Percentiles rank a stretch among this genome's conserved stretches.
Conservation (phyloP, 2,888 invertebrate species). For the Caenorhabditis uteleia region DNA sequence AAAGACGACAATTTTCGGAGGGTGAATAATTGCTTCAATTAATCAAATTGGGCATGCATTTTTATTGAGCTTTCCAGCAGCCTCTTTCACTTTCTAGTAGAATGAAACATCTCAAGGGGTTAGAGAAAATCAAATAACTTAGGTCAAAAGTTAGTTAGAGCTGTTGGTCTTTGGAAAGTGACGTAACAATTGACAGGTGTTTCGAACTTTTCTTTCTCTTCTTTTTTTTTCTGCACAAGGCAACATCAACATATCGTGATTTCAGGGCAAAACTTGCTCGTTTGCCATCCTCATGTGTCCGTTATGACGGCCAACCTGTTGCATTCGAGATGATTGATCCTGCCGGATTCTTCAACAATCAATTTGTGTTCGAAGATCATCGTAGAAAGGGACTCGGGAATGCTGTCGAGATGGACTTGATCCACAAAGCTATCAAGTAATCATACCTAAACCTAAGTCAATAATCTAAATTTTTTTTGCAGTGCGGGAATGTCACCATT, state of each 20-base stretch:
- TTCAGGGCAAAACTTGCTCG: slow-evolving; percentile 45
- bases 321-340: slow-evolving; percentile 56
- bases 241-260: slow-evolving; percentile 2
- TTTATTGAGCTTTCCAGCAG: too few species aligned
- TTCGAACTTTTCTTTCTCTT: slow-evolving; percentile 3
- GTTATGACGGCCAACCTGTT: slow-evolving; percentile 39
- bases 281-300: slow-evolving; percentile 45
- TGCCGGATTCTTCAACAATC: slow-evolving; percentile 50
- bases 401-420: slow-evolving; percentile 43
- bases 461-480: slow-evolving; percentile 4
- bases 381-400: slow-evolving; percentile 47
- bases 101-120: too few species aligned
- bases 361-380: slow-evolving; percentile 48
- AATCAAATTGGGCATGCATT: too few species aligned
- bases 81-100: too few species aligned
- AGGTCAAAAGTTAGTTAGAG: too few species aligned
- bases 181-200: slow-evolving; percentile 10
- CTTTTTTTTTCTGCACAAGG: slow-evolving; percentile 2
- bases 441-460: background rate
- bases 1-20: too few species aligned
- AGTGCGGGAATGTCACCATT: slow-evolving; percentile 44
- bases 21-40: too few species aligned
- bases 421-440: slow-evolving; percentile 41
- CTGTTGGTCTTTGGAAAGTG: background rate
- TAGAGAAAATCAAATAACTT: too few species aligned